A percentile compares a stretch with the other conserved stretches of the same genome.
These are phyloP conservation scores for Girardia tigrina DNA, from an alignment of 2,888 invertebrate genomes.

Conservation along the genomic window DNA sequence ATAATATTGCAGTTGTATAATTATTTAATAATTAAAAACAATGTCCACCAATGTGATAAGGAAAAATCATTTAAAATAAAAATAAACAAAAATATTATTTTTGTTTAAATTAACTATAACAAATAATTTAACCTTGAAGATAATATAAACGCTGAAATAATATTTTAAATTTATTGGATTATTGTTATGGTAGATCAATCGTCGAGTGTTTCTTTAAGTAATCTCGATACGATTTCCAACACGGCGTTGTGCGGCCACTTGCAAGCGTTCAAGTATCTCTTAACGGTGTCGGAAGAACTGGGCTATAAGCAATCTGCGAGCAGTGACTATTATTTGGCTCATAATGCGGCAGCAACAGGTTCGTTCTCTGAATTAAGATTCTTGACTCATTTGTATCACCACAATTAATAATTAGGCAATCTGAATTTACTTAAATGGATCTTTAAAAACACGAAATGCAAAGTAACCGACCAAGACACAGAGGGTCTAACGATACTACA, in stretches of 20 bases:
- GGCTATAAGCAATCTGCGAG: background rate
- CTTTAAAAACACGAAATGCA: background rate
- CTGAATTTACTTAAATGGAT: conserved; percentile 9
- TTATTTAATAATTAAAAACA: too few species aligned
- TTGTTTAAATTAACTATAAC: background rate
- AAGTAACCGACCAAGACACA: background rate
- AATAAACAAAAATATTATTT: background rate
- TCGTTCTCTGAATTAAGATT: background rate
- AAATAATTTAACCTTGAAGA: background rate
- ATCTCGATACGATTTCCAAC: background rate
- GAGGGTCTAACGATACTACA: background rate
- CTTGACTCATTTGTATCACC: background rate
- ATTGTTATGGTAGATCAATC: background rate
- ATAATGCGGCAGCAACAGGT: background rate
- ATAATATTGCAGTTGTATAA: background rate
- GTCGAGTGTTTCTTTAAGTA: background rate
- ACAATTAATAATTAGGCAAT: background rate
- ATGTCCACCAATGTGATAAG: background rate
- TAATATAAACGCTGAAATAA: background rate
- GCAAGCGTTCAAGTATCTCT: background rate
- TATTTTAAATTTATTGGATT: background rate
- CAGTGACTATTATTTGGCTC: conserved; percentile 7
- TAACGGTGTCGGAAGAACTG: background rate
- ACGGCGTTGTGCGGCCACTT: background rate
- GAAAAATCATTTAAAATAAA: background rate